Conservation (phyloP, 2,113 vertebrate species). For the Caracal caracal region DNA sequence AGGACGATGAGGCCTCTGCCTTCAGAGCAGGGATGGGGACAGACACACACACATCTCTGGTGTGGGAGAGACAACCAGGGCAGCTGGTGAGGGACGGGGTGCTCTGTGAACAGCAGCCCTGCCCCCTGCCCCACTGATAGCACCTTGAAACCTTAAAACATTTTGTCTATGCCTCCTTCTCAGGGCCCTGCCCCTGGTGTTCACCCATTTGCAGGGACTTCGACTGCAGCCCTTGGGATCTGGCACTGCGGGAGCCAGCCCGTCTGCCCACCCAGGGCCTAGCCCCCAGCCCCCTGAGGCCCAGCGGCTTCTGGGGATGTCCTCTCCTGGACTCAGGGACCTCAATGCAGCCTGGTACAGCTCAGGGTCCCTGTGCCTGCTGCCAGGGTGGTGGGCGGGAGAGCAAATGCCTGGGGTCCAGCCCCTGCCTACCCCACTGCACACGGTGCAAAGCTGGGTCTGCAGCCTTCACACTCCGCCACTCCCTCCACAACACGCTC, state of each 20-base stretch:
- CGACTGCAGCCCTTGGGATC: background rate
- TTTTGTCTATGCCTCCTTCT: background rate
- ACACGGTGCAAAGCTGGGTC: background rate
- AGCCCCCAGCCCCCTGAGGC: background rate
- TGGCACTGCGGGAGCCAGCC: background rate
- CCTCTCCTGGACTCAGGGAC: background rate
- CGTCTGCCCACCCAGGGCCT: background rate
- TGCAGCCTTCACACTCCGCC: background rate
- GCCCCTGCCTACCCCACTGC: slow-evolving; percentile 52
- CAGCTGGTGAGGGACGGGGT: slow-evolving; percentile 14
- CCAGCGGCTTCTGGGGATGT: background rate
- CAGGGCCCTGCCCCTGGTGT: background rate
- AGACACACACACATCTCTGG: background rate
- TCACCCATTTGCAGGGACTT: background rate
- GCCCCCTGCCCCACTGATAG: slow-evolving; percentile 56
- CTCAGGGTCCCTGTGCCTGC: background rate
- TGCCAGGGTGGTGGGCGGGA: background rate
- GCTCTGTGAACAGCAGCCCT: background rate
- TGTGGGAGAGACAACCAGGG: background rate
- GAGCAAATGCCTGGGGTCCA: slow-evolving; percentile 63
- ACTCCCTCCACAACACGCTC: background rate
- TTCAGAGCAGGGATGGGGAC: background rate
- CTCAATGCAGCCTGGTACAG: background rate
- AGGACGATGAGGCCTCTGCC: background rate
- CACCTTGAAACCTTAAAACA: slow-evolving; percentile 69